Base-by-base conservation (phyloP, 2,888 invertebrate genomes). In the Andrena bucephala region DNA sequence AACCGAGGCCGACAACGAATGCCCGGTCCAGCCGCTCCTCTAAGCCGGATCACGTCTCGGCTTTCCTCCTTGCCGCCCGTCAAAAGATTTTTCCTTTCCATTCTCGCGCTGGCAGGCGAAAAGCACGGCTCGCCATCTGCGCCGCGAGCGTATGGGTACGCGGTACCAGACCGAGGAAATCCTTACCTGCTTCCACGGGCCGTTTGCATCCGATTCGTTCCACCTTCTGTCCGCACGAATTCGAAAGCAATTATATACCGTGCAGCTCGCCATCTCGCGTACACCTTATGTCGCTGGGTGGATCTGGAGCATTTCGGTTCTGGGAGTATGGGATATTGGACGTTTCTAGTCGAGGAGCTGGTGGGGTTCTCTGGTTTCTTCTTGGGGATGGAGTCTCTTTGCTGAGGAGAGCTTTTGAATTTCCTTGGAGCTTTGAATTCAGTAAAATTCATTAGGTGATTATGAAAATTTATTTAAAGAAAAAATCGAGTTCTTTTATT, bases 141-240 rank as follows among this genome's bases (percentile, higher is more conserved):
- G 4, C 24, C 24, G 24, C 57, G 52, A 6, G 57, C 57, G 27
- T 4, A 16, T 16, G 16, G 16, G 5, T 13, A 4, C 42, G 42
- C 42, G 42, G 42, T 42, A 4, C 16, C 42, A 42, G 29, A 62
- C 8, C 62, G 0, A 8, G 33, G 60, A 31, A 33, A 62, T 20
- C 62, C 10, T 62, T 66, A 68, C 75, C 79, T 76, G 69, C 29
- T 69, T 63, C 50, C 16, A n/a, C 31, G 20, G 27, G n/a, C 36
- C 54, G 68, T 60, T 70, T 62, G 72, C 62, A 72, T 79, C 66
- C 80, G 80, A 33, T 52, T 57, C 42, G 57, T 36, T 68, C 62
- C 72, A 68, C 81, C 81, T 67, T 81, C 81, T 79, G 80, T 72
- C 72, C 27, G 48, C 69, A 27, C 59, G 60, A 73, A 73, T 79